Evolutionary conservation across 2,797 vertebrate species (phyloP).

Genomic region (Melanitta fusca): DNA sequence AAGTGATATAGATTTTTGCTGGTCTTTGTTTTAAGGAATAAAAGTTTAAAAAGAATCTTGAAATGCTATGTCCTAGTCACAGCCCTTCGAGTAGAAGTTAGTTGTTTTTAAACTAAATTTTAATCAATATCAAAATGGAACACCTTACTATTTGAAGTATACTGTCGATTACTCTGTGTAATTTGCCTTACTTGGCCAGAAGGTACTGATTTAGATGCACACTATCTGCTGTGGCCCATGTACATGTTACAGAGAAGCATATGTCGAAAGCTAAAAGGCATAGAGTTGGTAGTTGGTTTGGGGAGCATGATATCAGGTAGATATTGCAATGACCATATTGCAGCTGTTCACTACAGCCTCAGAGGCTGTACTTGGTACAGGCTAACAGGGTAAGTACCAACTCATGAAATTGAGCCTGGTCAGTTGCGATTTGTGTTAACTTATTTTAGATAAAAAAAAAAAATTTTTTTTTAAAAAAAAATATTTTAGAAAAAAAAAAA

Average conservation of each 20-base stretch:
- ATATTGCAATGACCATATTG: neutral
- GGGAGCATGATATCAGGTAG: neutral
- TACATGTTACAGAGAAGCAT: neutral
- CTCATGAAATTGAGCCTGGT: neutral
- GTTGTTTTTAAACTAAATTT: neutral
- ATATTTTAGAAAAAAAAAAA: too few species aligned
- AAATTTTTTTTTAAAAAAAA: too few species aligned
- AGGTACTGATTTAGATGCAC: neutral
- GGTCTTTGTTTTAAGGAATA: neutral
- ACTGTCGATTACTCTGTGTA: neutral
- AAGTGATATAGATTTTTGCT: neutral
- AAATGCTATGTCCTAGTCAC: neutral
- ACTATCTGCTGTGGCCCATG: neutral
- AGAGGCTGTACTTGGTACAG: neutral
- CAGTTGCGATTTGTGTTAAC: neutral
- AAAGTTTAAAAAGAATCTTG: neutral
- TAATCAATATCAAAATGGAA: neutral
- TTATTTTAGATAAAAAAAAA: neutral
- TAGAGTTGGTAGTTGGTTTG: neutral
- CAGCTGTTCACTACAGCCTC: neutral
- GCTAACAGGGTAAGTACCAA: neutral
- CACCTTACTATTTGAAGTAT: too few species aligned
- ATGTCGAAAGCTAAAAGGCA: neutral
- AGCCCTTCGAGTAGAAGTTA: neutral
- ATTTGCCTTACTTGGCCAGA: neutral